Base-by-base conservation (phyloP, 1,140 invertebrate species). In the Cherax destructor region DNA sequence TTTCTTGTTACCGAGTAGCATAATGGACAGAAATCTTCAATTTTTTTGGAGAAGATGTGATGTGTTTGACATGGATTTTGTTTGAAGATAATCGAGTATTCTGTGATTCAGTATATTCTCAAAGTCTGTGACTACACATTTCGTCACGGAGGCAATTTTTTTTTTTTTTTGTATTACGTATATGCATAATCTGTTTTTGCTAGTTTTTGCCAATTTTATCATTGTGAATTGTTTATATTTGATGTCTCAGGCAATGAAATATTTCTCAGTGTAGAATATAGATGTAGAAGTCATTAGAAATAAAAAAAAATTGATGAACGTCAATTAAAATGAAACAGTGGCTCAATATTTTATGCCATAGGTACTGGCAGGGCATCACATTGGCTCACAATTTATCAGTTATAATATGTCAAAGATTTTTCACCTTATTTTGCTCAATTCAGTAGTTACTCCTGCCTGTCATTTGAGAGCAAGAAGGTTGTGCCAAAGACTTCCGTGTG, bases 401-500 rank as follows among this genome's bases (percentile, higher is more conserved):
- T 61, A 83, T 89, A 59, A n/a, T 30, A 85, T 50, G 77, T 85
- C 77, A 65, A 65, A 88, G 77, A 80, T 52, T 80, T 59, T 88
- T 50, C 61, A 47, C 50, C 74, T 77, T 85, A 69, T 80, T 78
- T 91, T 91, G 89, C 89, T 91, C 89, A 91, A 91, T 91, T 72
- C 76, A 78, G 59, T 85, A 83, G 86, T 86, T 86, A 88, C 77
- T 65, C 77, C 86, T 88, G 86, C 76, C 76, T 88, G 77, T 88
- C 52, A 88, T 79, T 69, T 88, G 83, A 79, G 89, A 91, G 89
- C 74, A 79, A 91, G 83, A 86, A 91, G 89, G 83, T 85, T 91
- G 89, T 91, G 89, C 89, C 89, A 91, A 91, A 91, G 89, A 91
- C 72, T 91, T 78, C 41, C 41, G 61, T 69, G 83, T 85, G 74